A percentile compares a stretch with the other conserved stretches of the same genome.
Evolutionary conservation across 2,888 invertebrate species (phyloP).

Genomic region (Mythimna albipuncta): DNA sequence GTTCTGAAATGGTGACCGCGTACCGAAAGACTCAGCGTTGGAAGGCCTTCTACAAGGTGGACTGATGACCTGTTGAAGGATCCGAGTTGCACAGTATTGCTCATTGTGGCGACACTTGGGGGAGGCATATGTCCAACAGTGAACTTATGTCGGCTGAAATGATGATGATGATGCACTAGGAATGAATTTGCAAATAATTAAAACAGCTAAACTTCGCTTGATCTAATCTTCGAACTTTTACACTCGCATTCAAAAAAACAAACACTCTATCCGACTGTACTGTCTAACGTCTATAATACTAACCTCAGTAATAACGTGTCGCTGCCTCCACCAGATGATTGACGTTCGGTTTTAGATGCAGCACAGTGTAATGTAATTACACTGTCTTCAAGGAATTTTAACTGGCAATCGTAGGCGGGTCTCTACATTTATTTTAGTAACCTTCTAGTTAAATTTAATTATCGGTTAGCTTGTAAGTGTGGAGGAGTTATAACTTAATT

Average conservation of each 20-base stretch:
- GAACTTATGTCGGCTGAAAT: too few relatives aligned
- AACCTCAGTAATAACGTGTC: constrained; percentile 60
- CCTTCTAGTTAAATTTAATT: constrained; percentile 62
- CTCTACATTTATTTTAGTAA: constrained; percentile 63
- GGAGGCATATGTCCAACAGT: too few relatives aligned
- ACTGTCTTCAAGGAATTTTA: constrained; percentile 82
- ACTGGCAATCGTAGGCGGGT: constrained; percentile 74
- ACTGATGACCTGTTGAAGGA: too few relatives aligned
- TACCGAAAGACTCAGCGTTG: too few relatives aligned
- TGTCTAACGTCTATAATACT: constrained; percentile 29
- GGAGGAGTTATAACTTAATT: constrained; percentile 56
- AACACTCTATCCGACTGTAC: constrained; percentile 38
- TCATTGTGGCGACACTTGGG: too few relatives aligned
- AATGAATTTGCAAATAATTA: too few relatives aligned
- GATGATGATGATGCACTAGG: too few relatives aligned
- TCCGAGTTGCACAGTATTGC: too few relatives aligned
- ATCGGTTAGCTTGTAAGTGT: constrained; percentile 54
- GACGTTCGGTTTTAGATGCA: constrained; percentile 76
- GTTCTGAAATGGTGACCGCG: too few relatives aligned
- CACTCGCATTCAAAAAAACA: constrained; percentile 11
- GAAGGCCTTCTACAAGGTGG: too few relatives aligned
- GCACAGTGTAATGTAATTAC: constrained; percentile 73
- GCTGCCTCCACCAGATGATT: constrained; percentile 71
- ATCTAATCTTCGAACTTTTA: background rate
- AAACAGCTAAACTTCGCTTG: background rate